Base-by-base conservation (phyloP, 1,140 invertebrate species). In the Drosophila mayri region DNA sequence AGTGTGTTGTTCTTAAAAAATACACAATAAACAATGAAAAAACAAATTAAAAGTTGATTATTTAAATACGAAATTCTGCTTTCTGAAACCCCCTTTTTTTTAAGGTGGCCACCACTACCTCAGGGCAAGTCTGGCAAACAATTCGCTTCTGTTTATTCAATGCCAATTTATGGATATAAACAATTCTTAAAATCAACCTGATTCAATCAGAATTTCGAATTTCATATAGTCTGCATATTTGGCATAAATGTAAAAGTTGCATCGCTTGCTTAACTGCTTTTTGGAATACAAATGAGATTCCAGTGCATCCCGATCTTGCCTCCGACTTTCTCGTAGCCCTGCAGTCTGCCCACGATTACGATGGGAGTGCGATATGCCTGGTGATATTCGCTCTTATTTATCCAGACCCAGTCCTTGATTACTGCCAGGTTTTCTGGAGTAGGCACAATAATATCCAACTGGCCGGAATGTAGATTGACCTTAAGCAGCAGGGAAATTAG, bases 381-480 rank as follows among this genome's bases (percentile, higher is more conserved):
- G n/a, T n/a, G n/a, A n/a, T n/a, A n/a, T n/a, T n/a, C n/a, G n/a
- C 93, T 43, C 14, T 94, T 93, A 44, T 94, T 93, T 16, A 77
- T 86, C 95, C 95, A 97, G 20, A 94, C 92, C 64, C 97, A 93
- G 12, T 94, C 93, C 62, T 97, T 94, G 7, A 97, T 95, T 96
- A 96, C 97, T 14, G 94, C 84, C 38, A 95, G 72, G 38, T 92
- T 94, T 94, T 95, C 95, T 57, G 94, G 93, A 4, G 95, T 96
- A 55, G 96, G 95, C 2, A 76, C 61, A 95, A 95, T 79, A 96
- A 95, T 4, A 96, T 97, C 96, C 57, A 95, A 90, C 61, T 95
- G 94, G 0, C 92, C 92, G 22, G 88, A 87, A 32, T 78, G 92
- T 11, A 92, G n/a, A n/a, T n/a, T n/a, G n/a, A n/a, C n/a, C n/a